A percentile compares a stretch with the other conserved stretches of the same genome.
phyloP scores from a whole-genome alignment of 2,797 vertebrate genomes.

The Semotilus atromaculatus region DNA sequence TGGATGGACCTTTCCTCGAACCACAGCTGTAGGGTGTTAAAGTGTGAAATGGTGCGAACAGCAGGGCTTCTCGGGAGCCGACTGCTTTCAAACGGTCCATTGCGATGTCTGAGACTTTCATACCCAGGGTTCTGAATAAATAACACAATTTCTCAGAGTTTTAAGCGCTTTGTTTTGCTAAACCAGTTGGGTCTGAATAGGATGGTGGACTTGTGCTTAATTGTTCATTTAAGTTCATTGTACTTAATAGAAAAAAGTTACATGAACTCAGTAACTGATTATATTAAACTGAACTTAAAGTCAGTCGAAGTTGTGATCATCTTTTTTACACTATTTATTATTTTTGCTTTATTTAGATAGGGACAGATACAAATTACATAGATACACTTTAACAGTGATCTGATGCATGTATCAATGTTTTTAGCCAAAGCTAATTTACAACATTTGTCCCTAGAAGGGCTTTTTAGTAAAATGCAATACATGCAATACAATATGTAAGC shows the following conservation, averaged over 20 bases:
- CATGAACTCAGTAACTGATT: neutral
- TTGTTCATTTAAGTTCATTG: neutral
- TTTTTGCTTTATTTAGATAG: too few species aligned
- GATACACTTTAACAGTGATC: too few species aligned
- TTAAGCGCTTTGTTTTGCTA: neutral
- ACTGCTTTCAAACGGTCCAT: neutral
- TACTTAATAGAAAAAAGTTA: neutral
- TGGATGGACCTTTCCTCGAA: slow-evolving; percentile 5
- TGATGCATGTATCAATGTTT: too few species aligned
- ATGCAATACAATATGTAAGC: too few species aligned
- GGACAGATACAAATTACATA: too few species aligned
- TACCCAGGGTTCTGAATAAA: neutral
- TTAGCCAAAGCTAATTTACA: too few species aligned
- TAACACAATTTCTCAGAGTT: neutral
- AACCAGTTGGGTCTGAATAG: neutral
- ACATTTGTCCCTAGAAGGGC: too few species aligned
- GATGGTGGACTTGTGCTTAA: neutral
- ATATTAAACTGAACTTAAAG: neutral
- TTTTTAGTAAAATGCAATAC: too few species aligned
- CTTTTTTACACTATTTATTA: too few species aligned
- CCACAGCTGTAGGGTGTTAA: slow-evolving; percentile 35
- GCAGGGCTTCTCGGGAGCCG: neutral
- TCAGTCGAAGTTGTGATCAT: neutral
- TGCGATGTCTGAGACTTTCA: neutral
- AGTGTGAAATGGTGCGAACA: slow-evolving; percentile 25